These are phyloP conservation scores for Mormyrus proboscirostris DNA, from an alignment of 2,797 vertebrate species.

Conservation along the genomic window DNA sequence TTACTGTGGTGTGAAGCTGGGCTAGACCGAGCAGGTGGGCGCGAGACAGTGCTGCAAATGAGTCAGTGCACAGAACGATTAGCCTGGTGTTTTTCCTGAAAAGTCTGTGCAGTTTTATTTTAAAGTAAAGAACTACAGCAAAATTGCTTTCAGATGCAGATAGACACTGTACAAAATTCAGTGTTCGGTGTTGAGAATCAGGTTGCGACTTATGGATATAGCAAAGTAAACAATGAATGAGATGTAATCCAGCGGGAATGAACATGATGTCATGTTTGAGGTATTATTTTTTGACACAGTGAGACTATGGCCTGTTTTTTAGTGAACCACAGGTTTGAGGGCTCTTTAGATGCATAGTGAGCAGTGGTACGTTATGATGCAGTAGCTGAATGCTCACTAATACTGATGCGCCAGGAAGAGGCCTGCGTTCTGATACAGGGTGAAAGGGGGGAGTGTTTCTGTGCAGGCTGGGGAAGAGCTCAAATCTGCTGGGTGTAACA, in stretches of 20 bases:
- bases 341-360: neutral
- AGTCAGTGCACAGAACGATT: neutral
- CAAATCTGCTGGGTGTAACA: neutral
- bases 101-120: neutral
- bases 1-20: slow-evolving; percentile 23
- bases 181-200: neutral
- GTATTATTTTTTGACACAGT: slow-evolving; percentile 18
- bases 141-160: neutral
- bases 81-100: neutral
- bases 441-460: neutral
- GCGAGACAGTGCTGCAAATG: neutral
- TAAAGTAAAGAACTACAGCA: neutral
- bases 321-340: neutral
- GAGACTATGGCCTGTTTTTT: slow-evolving; percentile 15
- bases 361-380: slow-evolving; percentile 2
- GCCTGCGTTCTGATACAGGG: neutral
- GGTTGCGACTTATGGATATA: neutral
- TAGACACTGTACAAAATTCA: neutral
- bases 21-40: neutral
- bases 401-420: slow-evolving; percentile 17
- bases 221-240: neutral
- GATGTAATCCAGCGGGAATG: neutral
- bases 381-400: neutral
- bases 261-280: neutral
- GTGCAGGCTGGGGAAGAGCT: neutral